These are phyloP conservation scores for Raja brachyura DNA, from an alignment of 2,113 vertebrate genomes.

Conservation along the genomic window DNA sequence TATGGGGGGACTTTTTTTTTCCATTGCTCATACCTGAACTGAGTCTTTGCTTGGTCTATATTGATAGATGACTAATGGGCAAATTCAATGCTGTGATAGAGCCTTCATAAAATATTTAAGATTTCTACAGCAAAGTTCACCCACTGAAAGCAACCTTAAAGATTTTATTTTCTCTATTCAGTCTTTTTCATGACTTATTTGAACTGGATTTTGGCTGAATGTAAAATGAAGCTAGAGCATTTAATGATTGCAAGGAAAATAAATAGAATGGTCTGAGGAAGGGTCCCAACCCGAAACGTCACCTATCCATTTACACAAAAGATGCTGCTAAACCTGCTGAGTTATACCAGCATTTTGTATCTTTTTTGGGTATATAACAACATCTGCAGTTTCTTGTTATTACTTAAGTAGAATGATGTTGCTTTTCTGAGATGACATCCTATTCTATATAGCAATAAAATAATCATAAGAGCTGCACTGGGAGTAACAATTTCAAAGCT, in stretches of 20 bases:
- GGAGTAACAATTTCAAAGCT: background rate
- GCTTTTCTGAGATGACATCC: background rate
- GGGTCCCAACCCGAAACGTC: no score
- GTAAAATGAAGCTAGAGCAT: background rate
- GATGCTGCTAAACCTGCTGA: no score
- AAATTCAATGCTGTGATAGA: slow-evolving; percentile 55
- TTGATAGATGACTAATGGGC: slow-evolving; percentile 56
- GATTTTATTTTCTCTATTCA: slow-evolving; percentile 55
- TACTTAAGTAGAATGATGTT: background rate
- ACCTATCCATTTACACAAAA: no score
- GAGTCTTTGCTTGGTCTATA: slow-evolving; percentile 38
- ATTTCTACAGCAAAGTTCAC: slow-evolving; percentile 36
- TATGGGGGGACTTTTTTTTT: background rate
- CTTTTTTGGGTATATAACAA: no score
- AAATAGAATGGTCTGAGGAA: background rate
- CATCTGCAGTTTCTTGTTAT: no score
- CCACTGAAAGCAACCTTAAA: slow-evolving; percentile 52
- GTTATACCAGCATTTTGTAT: no score
- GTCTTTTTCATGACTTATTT: slow-evolving; percentile 44
- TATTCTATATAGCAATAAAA: background rate
- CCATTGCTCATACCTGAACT: background rate
- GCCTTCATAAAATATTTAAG: slow-evolving; percentile 56
- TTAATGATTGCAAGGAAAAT: background rate
- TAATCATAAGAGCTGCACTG: background rate
- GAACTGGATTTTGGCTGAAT: background rate